phyloP scores from a whole-genome alignment of 2,888 invertebrate species.

The Leucoma salicis region DNA sequence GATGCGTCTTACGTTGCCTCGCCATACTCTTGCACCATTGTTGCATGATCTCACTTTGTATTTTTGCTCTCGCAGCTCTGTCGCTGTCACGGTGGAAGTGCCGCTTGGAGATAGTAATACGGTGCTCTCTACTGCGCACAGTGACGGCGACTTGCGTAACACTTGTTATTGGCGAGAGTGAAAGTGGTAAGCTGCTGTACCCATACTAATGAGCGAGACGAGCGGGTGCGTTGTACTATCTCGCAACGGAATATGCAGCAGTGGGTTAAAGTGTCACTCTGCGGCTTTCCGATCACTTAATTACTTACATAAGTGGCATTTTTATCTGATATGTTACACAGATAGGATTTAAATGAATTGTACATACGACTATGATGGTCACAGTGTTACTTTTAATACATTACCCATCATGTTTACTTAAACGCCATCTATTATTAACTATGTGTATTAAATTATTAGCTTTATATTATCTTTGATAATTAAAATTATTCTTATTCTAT shows the following conservation, averaged over 20 bases:
- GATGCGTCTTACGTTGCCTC: constrained; percentile 63
- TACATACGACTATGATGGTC: too few species aligned
- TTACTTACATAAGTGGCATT: too few species aligned
- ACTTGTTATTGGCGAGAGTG: constrained; percentile 76
- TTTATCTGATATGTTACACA: too few species aligned
- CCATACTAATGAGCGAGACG: constrained; percentile 73
- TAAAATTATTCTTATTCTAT: too few species aligned
- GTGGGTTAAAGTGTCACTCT: constrained; percentile 72
- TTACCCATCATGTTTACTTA: too few species aligned
- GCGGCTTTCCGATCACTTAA: constrained; percentile 59
- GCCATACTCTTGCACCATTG: constrained; percentile 50
- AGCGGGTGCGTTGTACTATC: constrained; percentile 59
- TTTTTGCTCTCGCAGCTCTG: constrained; percentile 30
- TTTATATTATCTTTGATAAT: too few species aligned
- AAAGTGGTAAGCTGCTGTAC: constrained; percentile 75
- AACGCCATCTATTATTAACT: too few species aligned
- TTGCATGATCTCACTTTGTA: constrained; percentile 40
- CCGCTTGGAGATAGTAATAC: constrained; percentile 47
- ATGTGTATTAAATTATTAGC: too few species aligned
- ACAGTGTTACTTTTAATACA: too few species aligned
- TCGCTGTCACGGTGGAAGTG: constrained; percentile 20
- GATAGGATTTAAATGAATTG: too few species aligned
- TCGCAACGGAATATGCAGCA: constrained; percentile 54
- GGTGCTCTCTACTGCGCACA: constrained; percentile 41
- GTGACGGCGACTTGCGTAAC: constrained; percentile 66